These are phyloP conservation scores for Rhinophrynus dorsalis DNA, from an alignment of 2,797 vertebrate genomes.

Conservation along the genomic window DNA sequence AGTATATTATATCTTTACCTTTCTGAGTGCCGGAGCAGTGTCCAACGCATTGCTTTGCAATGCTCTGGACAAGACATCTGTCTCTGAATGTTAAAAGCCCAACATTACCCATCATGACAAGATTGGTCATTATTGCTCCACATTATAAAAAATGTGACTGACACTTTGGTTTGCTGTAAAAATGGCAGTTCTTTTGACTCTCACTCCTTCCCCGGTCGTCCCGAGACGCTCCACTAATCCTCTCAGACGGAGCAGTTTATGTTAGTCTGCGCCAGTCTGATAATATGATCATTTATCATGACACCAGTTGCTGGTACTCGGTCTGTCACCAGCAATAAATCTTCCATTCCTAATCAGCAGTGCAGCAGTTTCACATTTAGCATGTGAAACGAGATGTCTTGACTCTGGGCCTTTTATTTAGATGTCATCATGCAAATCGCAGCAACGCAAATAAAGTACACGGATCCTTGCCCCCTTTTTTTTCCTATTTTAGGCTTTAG, in stretches of 20 bases:
- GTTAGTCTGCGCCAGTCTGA: not conserved
- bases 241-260: not conserved
- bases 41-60: no score
- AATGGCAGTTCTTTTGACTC: not conserved
- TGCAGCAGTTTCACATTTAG: not conserved
- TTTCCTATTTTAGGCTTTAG: no score
- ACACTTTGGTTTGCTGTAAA: not conserved
- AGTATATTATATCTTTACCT: no score
- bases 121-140: slow-evolving; percentile 14
- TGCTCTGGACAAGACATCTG: no score
- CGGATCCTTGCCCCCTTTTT: no score
- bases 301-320: not conserved
- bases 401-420: not conserved
- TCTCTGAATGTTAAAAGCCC: no score
- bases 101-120: not conserved
- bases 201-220: not conserved
- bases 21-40: no score
- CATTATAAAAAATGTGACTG: not conserved
- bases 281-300: not conserved
- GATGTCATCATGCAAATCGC: not conserved
- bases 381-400: not conserved
- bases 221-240: not conserved
- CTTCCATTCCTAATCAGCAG: not conserved
- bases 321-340: slow-evolving; percentile 1
- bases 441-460: not conserved